These are phyloP conservation scores for Bombus haemorrhoidalis DNA, from an alignment of 1,140 invertebrate genomes.

Conservation along the genomic window DNA sequence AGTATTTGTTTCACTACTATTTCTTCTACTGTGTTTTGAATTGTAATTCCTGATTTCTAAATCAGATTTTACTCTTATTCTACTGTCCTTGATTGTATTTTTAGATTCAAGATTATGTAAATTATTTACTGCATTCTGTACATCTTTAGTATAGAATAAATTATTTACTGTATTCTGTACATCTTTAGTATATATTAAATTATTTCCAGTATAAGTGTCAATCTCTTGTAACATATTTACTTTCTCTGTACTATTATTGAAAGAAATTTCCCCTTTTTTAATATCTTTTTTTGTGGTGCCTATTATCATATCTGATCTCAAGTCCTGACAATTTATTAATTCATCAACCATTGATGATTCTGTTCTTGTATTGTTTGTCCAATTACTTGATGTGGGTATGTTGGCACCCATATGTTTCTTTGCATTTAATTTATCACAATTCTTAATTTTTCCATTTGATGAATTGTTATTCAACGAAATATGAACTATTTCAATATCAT, in stretches of 20 bases:
- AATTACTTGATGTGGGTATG: background rate
- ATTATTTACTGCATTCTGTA: background rate
- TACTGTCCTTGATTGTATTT: background rate
- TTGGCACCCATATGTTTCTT: background rate
- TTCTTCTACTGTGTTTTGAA: background rate
- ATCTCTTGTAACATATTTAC: too few species aligned
- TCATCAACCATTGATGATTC: background rate
- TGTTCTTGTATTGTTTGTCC: background rate
- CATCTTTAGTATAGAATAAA: background rate
- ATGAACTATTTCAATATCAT: constrained; percentile 62
- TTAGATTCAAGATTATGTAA: background rate
- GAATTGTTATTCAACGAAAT: background rate
- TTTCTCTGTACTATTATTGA: background rate
- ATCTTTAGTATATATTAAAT: background rate
- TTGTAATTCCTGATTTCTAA: background rate
- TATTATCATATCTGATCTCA: background rate
- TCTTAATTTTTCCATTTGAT: background rate
- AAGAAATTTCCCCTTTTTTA: background rate
- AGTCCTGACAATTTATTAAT: background rate
- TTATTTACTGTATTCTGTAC: background rate
- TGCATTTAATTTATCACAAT: background rate
- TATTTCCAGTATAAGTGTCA: background rate
- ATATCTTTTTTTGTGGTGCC: too few species aligned
- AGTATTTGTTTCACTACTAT: background rate
- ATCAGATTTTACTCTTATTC: background rate